A percentile compares a stretch with the other conserved stretches of the same genome.
phyloP scores from a whole-genome alignment of 2,888 invertebrate species.

The Chrysolina oricalcia region DNA sequence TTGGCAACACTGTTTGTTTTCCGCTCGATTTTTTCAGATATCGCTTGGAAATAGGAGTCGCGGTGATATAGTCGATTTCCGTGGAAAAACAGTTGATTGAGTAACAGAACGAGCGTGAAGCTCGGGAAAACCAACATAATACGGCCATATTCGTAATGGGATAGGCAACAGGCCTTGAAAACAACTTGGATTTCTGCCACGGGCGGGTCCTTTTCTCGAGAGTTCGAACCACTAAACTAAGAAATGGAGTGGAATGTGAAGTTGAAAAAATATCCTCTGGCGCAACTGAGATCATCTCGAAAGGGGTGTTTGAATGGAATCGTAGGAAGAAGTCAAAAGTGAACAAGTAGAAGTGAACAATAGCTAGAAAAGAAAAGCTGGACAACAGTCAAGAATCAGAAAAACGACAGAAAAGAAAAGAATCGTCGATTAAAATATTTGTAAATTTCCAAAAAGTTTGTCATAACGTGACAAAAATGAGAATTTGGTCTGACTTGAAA shows the following conservation, averaged over 20 bases:
- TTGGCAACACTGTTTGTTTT: slow-evolving; percentile 2
- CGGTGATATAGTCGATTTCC: slow-evolving; percentile 13
- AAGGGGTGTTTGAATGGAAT: neutral
- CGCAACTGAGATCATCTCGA: neutral
- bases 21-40: slow-evolving; percentile 11
- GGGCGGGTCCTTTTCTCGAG: neutral
- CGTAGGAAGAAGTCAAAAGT: neutral
- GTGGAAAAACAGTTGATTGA: slow-evolving; percentile 13
- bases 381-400: no score
- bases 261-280: neutral
- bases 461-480: no score
- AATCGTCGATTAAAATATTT: no score
- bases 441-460: no score
- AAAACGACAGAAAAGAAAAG: no score
- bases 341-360: no score
- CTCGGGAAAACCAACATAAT: neutral
- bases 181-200: slow-evolving; percentile 20
- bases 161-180: slow-evolving; percentile 24
- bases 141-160: slow-evolving; percentile 9
- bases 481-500: no score
- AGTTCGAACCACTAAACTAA: neutral
- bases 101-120: slow-evolving; percentile 25
- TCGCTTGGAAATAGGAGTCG: slow-evolving; percentile 14
- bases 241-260: neutral
- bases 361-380: no score